Percentiles rank a stretch among this genome's conserved stretches.
Evolutionary conservation across 2,797 vertebrate genomes (phyloP).

Genomic region (Silurus lanzhouensis): DNA sequence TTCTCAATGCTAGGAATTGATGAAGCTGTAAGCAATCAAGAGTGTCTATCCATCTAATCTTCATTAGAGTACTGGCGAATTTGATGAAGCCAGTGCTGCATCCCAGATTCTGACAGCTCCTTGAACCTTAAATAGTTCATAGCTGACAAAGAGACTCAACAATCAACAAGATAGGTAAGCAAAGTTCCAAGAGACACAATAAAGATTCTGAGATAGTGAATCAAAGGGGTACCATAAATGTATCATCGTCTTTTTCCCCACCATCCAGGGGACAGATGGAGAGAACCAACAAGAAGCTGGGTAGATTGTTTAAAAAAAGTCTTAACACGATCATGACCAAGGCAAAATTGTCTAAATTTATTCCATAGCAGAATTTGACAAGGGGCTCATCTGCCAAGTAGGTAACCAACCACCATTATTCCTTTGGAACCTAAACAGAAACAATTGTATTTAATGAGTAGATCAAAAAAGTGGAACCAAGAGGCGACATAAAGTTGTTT

Average conservation of each 20-base stretch:
- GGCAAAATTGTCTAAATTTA: not conserved
- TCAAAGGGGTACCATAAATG: not conserved
- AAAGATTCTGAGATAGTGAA: not conserved
- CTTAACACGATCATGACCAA: not conserved
- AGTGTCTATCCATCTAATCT: not conserved
- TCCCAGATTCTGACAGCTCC: not conserved
- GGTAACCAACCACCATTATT: not conserved
- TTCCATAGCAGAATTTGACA: not conserved
- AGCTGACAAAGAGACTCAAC: not conserved
- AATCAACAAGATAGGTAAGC: not conserved
- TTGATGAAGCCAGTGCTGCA: not conserved
- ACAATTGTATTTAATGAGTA: not conserved
- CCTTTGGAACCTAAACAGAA: not conserved
- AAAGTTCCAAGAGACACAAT: not conserved
- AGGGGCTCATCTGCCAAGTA: not conserved
- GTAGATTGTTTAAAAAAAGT: not conserved
- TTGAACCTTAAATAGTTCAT: not conserved
- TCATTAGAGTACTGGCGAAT: not conserved
- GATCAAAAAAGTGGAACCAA: not conserved
- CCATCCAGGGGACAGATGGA: not conserved
- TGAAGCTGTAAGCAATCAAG: not conserved
- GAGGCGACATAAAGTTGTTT: too few species aligned
- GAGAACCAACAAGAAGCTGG: not conserved
- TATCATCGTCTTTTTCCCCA: not conserved
- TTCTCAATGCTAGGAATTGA: too few species aligned